phyloP scores from a whole-genome alignment of 2,797 vertebrate species.

The Gadopsis bispinosus region DNA sequence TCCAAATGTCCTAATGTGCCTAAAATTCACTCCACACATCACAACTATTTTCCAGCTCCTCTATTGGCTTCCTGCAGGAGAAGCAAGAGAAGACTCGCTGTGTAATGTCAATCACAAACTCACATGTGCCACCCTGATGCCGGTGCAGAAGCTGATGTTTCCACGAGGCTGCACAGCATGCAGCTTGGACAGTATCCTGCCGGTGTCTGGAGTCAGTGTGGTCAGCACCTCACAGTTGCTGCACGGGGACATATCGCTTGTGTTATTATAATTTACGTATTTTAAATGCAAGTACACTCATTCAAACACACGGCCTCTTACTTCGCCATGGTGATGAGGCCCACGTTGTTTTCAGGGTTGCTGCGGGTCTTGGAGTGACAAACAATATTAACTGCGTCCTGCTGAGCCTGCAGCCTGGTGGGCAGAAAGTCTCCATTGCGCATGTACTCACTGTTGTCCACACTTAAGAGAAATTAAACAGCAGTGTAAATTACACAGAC shows the following conservation, averaged over 20 bases:
- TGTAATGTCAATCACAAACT: slow-evolving; percentile 65
- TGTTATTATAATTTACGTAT: background rate
- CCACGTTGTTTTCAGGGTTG: slow-evolving; percentile 97
- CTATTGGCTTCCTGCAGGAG: background rate
- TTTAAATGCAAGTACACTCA: slow-evolving; percentile 11
- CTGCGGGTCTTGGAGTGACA: slow-evolving; percentile 96
- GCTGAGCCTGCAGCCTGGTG: slow-evolving; percentile 94
- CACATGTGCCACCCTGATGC: slow-evolving; percentile 95
- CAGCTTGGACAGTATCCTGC: slow-evolving; percentile 94
- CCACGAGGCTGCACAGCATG: slow-evolving; percentile 94
- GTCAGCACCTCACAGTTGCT: slow-evolving; percentile 97
- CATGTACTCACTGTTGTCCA: slow-evolving; percentile 98
- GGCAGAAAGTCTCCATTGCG: slow-evolving; percentile 95
- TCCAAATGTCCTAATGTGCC: no score
- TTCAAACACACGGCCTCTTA: slow-evolving; percentile 63
- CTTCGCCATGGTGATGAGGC: slow-evolving; percentile 96
- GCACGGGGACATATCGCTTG: slow-evolving; percentile 23
- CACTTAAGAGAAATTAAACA: slow-evolving; percentile 80
- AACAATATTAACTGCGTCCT: slow-evolving; percentile 96
- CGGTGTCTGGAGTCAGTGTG: slow-evolving; percentile 93
- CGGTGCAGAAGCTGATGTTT: slow-evolving; percentile 94
- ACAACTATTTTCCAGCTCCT: background rate
- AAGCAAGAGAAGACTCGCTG: slow-evolving; percentile 56
- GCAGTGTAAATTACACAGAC: slow-evolving; percentile 66
- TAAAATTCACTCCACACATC: background rate